Base-by-base conservation (phyloP, 2,888 invertebrate genomes). In the Neocrepidodera transversa region DNA sequence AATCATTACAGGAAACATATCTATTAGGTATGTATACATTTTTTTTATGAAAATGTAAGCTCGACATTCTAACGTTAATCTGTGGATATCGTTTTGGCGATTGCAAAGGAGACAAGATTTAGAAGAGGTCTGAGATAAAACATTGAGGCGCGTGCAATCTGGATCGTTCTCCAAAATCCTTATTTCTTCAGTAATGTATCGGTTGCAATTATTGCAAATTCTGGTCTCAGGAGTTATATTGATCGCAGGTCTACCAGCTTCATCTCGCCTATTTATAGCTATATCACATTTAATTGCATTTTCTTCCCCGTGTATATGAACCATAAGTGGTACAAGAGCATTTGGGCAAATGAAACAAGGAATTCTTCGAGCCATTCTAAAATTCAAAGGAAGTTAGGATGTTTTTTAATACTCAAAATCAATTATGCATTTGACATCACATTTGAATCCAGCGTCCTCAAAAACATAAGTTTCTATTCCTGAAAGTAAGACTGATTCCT, bases 191-290 rank as follows among this genome's bases (percentile, higher is more conserved):
- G 1, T 18, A 4, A 43, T 43, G 1, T 20, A 20, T 2, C 10
- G 1, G 10, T n/a, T 43, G 43, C 43, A 43, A 17, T 43, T 43
- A 23, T 16, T 18, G n/a, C n/a, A n/a, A n/a, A n/a, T n/a, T n/a
- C n/a, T n/a, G n/a, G n/a, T n/a, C n/a, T n/a, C n/a, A n/a, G 3
- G 5, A 20, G 23, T n/a, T 1, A 43, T 17, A 2, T 20, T n/a
- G 1, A 23, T 1, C 2, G 43, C 10, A 20, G 43, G 43, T 2
- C 8, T 6, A 17, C 17, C 17, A 3, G 8, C 3, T 16, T 4
- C 43, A n/a, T 20, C 43, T 7, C 43, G 43, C 11, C 43, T 43
- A 3, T 18, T 6, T 8, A 43, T 23, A 4, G 43, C 43, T 20
- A 23, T 23, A 2, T 43, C 43, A 2, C 43, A 2, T 43, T 10